These are phyloP conservation scores for Neoniphon sammara DNA, from an alignment of 2,797 vertebrate genomes.

Conservation along the genomic window DNA sequence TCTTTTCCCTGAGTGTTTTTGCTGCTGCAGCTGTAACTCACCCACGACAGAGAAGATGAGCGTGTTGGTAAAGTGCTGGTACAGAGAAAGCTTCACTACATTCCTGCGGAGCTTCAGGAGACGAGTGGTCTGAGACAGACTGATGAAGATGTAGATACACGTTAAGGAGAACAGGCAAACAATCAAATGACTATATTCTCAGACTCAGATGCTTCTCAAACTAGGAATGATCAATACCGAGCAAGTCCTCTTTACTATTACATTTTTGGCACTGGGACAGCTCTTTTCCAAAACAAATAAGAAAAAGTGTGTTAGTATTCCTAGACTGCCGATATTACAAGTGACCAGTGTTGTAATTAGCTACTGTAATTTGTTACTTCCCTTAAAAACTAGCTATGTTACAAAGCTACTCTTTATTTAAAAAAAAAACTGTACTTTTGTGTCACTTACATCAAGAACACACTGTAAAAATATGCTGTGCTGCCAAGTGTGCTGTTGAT, in stretches of 20 bases:
- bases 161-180: slow-evolving; percentile 81
- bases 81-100: slow-evolving; percentile 93
- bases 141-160: slow-evolving; percentile 92
- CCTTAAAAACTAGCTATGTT: too few relatives aligned
- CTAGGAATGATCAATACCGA: background rate
- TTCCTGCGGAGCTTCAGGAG: slow-evolving; percentile 94
- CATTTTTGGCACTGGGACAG: too few relatives aligned
- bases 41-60: slow-evolving; percentile 95
- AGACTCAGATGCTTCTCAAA: background rate
- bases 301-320: too few relatives aligned
- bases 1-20: too few relatives aligned
- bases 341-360: too few relatives aligned
- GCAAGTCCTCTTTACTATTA: background rate
- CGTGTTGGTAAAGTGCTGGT: slow-evolving; percentile 96
- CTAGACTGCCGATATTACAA: too few relatives aligned
- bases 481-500: too few relatives aligned
- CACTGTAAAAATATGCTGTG: too few relatives aligned
- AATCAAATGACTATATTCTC: background rate
- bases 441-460: too few relatives aligned
- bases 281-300: too few relatives aligned
- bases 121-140: slow-evolving; percentile 95
- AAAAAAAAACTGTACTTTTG: background rate
- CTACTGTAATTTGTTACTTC: too few relatives aligned
- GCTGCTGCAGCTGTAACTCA: slow-evolving; percentile 73
- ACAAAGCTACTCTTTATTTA: background rate